Percentiles rank a stretch among this genome's conserved stretches.
phyloP scores from a whole-genome alignment of 1,140 invertebrate genomes.

The Calycopis cecrops region DNA sequence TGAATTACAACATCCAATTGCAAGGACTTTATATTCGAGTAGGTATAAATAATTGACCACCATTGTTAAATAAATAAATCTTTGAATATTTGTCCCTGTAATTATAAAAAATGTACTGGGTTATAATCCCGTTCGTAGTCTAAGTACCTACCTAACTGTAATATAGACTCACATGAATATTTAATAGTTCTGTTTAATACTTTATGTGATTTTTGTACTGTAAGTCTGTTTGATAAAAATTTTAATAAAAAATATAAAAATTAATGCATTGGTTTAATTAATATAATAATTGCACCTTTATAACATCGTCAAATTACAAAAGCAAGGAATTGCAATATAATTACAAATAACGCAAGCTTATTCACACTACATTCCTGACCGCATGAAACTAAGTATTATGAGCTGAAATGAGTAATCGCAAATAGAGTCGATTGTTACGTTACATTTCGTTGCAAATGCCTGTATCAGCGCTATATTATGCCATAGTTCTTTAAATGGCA shows the following conservation, averaged over 20 bases:
- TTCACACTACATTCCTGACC: neutral
- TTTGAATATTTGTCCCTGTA: slow-evolving; percentile 60
- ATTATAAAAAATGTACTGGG: slow-evolving; percentile 67
- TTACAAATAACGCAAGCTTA: slow-evolving; percentile 1
- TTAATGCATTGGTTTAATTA: slow-evolving; percentile 25
- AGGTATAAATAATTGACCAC: slow-evolving; percentile 32
- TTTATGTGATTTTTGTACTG: slow-evolving; percentile 73
- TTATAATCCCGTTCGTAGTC: slow-evolving; percentile 73
- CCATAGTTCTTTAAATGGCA: slow-evolving; percentile 8
- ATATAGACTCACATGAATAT: slow-evolving; percentile 76
- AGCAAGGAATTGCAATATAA: slow-evolving; percentile 2
- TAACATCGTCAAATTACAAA: neutral
- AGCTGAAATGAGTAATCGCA: slow-evolving; percentile 13
- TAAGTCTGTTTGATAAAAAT: slow-evolving; percentile 75
- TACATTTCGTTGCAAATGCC: slow-evolving; percentile 9
- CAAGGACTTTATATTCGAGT: slow-evolving; percentile 54
- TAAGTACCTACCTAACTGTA: slow-evolving; percentile 75
- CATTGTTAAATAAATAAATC: slow-evolving; percentile 28
- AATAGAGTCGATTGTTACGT: slow-evolving; percentile 8
- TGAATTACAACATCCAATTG: slow-evolving; percentile 52
- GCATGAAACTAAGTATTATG: slow-evolving; percentile 1
- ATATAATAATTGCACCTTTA: slow-evolving; percentile 2
- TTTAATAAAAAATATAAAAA: slow-evolving; percentile 65
- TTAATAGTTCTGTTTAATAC: slow-evolving; percentile 74
- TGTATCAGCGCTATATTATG: slow-evolving; percentile 3